Conservation (phyloP, 2,113 vertebrate species). For the Eptesicus fuscus region DNA sequence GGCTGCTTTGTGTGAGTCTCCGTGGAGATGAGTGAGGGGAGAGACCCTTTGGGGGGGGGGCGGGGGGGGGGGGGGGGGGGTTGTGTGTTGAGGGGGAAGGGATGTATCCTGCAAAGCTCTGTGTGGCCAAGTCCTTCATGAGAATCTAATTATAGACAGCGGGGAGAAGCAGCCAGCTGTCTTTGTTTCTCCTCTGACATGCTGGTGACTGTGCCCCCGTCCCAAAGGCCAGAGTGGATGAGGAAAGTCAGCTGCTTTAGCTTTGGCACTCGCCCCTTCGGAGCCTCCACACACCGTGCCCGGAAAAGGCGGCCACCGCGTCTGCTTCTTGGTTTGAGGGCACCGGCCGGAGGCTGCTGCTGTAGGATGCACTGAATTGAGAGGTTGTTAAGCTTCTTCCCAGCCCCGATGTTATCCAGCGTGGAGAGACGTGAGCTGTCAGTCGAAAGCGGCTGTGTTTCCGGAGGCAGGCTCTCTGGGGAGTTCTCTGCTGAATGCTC, state of each 20-base stretch:
- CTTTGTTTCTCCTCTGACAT: conserved; percentile 80
- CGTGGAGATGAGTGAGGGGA: conserved; percentile 45
- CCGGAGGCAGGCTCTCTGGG: background rate
- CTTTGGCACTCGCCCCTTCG: background rate
- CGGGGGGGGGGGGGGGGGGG: background rate
- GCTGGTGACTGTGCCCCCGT: conserved; percentile 64
- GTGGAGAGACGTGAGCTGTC: background rate
- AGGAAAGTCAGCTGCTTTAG: conserved; percentile 21
- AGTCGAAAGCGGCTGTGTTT: background rate
- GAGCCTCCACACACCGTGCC: background rate
- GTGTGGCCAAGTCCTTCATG: conserved; percentile 64
- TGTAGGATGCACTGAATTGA: background rate
- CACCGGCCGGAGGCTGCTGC: background rate
- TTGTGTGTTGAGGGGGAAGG: background rate
- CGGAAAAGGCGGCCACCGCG: background rate
- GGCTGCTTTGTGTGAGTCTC: conserved; percentile 67
- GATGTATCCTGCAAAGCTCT: conserved; percentile 38
- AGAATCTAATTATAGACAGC: conserved; percentile 76
- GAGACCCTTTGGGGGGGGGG: background rate
- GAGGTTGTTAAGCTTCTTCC: conserved; percentile 6
- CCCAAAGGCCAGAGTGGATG: conserved; percentile 46
- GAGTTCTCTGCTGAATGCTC: background rate
- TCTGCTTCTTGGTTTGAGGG: background rate
- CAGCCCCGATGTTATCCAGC: background rate
- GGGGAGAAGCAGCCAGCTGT: conserved; percentile 73